These are phyloP conservation scores for Leptinotarsa juncta DNA, from an alignment of 2,888 invertebrate genomes.

Conservation along the genomic window DNA sequence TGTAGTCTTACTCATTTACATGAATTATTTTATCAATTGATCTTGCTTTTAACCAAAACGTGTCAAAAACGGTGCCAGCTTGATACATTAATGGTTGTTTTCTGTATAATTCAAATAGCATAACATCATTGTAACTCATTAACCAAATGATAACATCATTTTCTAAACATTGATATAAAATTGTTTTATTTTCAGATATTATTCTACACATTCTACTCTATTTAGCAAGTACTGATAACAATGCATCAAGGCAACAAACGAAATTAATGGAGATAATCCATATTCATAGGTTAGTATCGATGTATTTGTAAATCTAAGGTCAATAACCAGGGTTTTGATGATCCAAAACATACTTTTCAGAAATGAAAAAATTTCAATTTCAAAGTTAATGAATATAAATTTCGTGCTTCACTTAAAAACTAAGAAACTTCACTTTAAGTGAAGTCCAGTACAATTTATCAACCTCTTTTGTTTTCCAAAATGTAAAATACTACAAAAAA, in stretches of 20 bases:
- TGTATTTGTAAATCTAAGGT: not conserved
- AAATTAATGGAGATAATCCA: not conserved
- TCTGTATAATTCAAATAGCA: not conserved
- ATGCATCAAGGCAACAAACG: not conserved
- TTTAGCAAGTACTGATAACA: not conserved
- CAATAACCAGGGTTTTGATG: too few relatives aligned
- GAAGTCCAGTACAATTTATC: too few relatives aligned
- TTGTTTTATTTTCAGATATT: not conserved
- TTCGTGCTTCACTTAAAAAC: too few relatives aligned
- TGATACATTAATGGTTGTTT: not conserved
- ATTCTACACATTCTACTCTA: not conserved
- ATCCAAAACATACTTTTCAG: too few relatives aligned
- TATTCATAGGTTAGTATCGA: not conserved
- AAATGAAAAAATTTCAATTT: too few relatives aligned
- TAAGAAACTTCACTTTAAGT: too few relatives aligned
- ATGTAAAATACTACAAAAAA: too few relatives aligned
- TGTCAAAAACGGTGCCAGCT: slow-evolving; percentile 1
- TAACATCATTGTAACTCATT: not conserved
- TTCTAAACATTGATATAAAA: not conserved
- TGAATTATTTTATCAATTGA: not conserved
- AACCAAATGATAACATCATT: not conserved
- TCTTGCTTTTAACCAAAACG: not conserved
- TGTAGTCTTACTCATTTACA: not conserved
- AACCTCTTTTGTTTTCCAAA: too few relatives aligned
- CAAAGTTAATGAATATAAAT: too few relatives aligned